Evolutionary conservation across 1,140 invertebrate genomes (phyloP), one percentile per base, ranked within the genome.

Genomic region (Drosophila obscura): DNA sequence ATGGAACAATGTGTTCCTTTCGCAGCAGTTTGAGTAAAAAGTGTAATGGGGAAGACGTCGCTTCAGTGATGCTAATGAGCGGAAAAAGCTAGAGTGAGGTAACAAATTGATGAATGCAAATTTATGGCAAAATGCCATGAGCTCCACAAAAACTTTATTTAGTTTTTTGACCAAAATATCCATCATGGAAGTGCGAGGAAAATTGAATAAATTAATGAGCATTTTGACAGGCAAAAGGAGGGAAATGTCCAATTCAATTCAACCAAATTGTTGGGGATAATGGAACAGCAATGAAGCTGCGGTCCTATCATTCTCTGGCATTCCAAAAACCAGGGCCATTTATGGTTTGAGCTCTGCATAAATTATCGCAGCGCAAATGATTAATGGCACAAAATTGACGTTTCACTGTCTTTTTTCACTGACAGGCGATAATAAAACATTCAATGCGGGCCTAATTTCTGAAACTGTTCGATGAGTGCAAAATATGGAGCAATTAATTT

Each of bases 201-300:
- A 84, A 78, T 69, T 73, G 77, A 57, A 80, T 80, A 72, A 68
- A 84, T 84, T 84, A 80, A 77, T 77, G 80, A 80, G 73, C 66
- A 80, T 75, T 80, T 69, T 80, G 74, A 78, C 46, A 49, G 28
- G 39, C 22, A 46, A 46, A 31, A 48, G 46, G n/a, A 22, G 51
- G 13, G 5, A 16, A 53, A 56, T 41, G 7, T 24, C 11, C 73
- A 73, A 61, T 76, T 76, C 79, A 74, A 78, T 82, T 74, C 64
- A 82, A 66, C 60, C 77, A 39, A 78, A 66, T 62, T 35, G 31
- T 5, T 16, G 62, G 1, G 50, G 48, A 53, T 44, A 64, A 9
- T 35, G 9, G 31, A 64, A 63, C 45, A 11, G 59, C 41, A 28
- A n/a, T 35, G 4, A 28, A 19, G 19, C 19, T 19, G 19, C 19